Evolutionary conservation across 2,888 invertebrate genomes (phyloP), one percentile per base, ranked within the genome.

Genomic region (Caenorhabditis uteleia): DNA sequence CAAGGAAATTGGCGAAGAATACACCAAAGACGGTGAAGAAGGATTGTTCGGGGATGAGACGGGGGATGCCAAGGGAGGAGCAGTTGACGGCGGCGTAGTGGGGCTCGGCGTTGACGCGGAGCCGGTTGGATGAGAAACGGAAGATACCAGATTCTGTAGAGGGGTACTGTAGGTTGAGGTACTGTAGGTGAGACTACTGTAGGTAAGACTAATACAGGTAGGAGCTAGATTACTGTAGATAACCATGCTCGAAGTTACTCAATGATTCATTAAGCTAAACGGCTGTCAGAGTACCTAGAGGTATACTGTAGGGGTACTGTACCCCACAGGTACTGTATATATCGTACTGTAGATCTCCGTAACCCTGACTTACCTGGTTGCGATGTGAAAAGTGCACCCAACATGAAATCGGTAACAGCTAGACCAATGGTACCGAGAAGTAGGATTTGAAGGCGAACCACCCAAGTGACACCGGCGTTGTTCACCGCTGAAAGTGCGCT

Each of bases 1-100:
- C 97, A 43, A 95, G 95, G 25, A 95, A 92, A 0, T 95, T 94
- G 14, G 95, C 95, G 84, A 97, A 97, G 85, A 95, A 95, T 2
- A 97, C 92, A 27, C 95, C 95, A 85, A 95, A 94, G 36, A 95
- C 93, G 47, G 91, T 91, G 85, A 95, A 95, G 91, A 95, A 95
- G 61, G 89, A 90, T 79, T 93, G 90, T 8, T 89, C 90, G 8
- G 70, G 70, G 40, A 70, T 66, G 20, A 51, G 40, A 23, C 62
- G 67, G 1, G 64, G 53, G 31, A 70, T 68, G 14, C 70, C 73
- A n/a, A 70, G 36, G 1, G 34, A 20, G 4, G 68, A 60, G 39
- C 76, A 76, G 34, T 74, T 74, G 45, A 69, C 62, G 7, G 68
- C 43, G 8, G 46, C 87, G 85, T 91, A 94, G 49, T 88, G 87